These are phyloP conservation scores for Pterophyllum scalare DNA, from an alignment of 2,113 vertebrate genomes.

Conservation along the genomic window DNA sequence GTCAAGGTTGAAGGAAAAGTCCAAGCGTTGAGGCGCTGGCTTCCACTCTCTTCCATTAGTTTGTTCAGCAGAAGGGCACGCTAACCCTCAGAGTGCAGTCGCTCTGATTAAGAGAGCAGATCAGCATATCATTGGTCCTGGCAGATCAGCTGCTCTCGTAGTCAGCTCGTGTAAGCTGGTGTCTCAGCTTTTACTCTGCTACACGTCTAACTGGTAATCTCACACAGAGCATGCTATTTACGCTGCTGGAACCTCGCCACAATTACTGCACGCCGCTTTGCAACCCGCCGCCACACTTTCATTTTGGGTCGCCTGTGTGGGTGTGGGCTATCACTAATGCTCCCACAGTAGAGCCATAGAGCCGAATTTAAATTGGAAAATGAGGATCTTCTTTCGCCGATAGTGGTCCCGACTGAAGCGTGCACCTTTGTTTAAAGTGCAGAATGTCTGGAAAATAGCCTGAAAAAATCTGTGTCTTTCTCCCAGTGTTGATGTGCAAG, in stretches of 20 bases:
- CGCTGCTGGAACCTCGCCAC: not conserved
- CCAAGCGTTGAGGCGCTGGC: not conserved
- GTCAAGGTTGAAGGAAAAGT: not conserved
- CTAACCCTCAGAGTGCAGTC: not conserved
- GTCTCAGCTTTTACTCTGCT: not conserved
- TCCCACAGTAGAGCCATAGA: not conserved
- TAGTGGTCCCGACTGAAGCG: not conserved
- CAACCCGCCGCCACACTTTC: not conserved
- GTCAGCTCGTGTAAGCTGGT: not conserved
- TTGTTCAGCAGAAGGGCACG: not conserved
- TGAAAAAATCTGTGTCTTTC: not conserved
- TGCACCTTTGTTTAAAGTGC: not conserved
- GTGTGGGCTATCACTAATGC: not conserved
- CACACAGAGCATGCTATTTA: not conserved
- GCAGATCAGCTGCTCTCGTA: not conserved
- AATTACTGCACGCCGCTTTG: not conserved
- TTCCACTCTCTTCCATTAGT: not conserved
- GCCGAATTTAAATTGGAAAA: not conserved
- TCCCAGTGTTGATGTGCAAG: not conserved
- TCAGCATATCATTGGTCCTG: not conserved
- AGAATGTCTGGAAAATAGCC: not conserved
- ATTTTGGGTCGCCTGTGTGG: not conserved
- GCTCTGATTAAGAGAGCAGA: not conserved
- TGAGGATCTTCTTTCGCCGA: not conserved
- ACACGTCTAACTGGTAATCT: not conserved